Conservation (phyloP, 1,140 invertebrate genomes). For the Cherax destructor region DNA sequence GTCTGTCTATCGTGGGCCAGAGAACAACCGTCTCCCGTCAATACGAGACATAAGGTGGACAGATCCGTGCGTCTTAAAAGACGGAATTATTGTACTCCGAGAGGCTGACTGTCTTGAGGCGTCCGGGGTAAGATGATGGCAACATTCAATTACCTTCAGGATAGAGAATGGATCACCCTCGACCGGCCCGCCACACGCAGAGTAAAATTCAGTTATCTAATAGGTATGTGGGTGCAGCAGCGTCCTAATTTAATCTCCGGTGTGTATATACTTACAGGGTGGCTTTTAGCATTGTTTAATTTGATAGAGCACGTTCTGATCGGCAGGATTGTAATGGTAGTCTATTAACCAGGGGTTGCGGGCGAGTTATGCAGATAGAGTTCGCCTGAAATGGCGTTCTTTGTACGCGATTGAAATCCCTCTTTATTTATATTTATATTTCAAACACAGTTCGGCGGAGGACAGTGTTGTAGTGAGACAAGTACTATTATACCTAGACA, state of each 20-base stretch:
- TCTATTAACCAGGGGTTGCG: neutral
- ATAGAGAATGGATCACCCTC: slow-evolving; percentile 53
- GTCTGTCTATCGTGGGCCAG: too few relatives aligned
- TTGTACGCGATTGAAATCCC: neutral
- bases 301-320: slow-evolving; percentile 57
- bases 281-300: slow-evolving; percentile 58
- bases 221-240: slow-evolving; percentile 22
- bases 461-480: too few relatives aligned
- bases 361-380: slow-evolving; percentile 15
- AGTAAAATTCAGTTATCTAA: slow-evolving; percentile 54
- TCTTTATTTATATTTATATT: too few relatives aligned
- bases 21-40: neutral
- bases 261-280: slow-evolving; percentile 42
- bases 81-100: slow-evolving; percentile 18
- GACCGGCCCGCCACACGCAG: slow-evolving; percentile 29
- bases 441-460: too few relatives aligned
- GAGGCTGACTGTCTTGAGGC: slow-evolving; percentile 29
- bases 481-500: too few relatives aligned
- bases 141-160: slow-evolving; percentile 62
- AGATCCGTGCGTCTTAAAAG: neutral
- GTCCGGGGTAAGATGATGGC: slow-evolving; percentile 46
- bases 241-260: slow-evolving; percentile 52
- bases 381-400: neutral
- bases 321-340: slow-evolving; percentile 19
- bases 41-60: neutral